phyloP scores from a whole-genome alignment of 2,113 vertebrate genomes.

The Mus spicilegus region DNA sequence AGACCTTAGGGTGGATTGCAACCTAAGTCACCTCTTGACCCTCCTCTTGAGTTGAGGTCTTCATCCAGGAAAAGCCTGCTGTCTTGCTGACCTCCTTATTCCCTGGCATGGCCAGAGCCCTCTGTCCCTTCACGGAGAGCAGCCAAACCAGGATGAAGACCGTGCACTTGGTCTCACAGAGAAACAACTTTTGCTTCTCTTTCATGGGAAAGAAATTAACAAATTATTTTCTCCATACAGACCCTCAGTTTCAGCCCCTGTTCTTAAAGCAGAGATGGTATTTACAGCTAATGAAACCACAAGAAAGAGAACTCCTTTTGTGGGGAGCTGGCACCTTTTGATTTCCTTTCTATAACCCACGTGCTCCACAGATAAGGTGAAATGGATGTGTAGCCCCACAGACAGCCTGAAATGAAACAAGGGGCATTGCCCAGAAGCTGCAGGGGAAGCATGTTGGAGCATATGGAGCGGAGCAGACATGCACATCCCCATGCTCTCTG shows the following conservation, averaged over 20 bases:
- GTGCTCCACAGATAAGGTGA: not conserved
- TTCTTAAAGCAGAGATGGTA: not conserved
- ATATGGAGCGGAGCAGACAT: accelerated
- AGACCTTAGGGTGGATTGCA: not conserved
- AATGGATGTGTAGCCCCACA: not conserved
- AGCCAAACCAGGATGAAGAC: not conserved
- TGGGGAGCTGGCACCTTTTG: not conserved
- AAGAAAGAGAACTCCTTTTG: not conserved
- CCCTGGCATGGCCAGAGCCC: accelerated
- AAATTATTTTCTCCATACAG: not conserved
- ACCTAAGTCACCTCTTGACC: not conserved
- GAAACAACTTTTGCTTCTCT: not conserved
- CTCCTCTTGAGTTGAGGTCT: not conserved
- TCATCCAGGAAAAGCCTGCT: not conserved
- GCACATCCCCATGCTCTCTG: not conserved
- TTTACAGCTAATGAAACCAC: not conserved
- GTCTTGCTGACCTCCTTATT: not conserved
- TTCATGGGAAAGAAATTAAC: conserved; percentile 14
- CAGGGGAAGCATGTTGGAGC: not conserved
- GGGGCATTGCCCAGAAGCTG: not conserved
- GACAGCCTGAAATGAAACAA: not conserved
- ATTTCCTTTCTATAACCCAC: not conserved
- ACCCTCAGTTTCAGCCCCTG: not conserved
- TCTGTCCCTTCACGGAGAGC: not conserved
- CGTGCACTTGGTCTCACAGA: not conserved